phyloP scores from a whole-genome alignment of 1,140 invertebrate species.

The Apolygus lucorum region DNA sequence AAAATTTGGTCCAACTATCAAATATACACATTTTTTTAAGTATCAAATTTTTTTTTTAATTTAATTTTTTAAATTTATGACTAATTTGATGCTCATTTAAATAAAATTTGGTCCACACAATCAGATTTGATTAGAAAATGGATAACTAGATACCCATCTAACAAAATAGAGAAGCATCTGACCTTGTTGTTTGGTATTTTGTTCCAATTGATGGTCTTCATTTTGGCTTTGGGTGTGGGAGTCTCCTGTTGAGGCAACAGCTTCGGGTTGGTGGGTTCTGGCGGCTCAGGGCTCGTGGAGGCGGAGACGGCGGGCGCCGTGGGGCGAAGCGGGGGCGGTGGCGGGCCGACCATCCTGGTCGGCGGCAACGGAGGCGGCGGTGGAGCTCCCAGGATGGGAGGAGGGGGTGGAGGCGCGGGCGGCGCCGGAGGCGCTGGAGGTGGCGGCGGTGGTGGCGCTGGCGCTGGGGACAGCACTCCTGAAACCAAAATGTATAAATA shows the following conservation, averaged over 20 bases:
- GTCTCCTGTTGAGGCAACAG: slow-evolving; percentile 75
- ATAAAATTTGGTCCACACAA: too few species aligned
- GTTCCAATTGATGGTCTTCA: slow-evolving; percentile 92
- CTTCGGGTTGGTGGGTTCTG: slow-evolving; percentile 35
- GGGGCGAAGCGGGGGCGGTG: slow-evolving; percentile 36
- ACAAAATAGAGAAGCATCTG: too few species aligned
- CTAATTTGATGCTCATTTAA: too few species aligned
- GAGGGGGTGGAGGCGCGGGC: slow-evolving; percentile 36
- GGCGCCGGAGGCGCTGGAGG: slow-evolving; percentile 43
- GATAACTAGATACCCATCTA: too few species aligned
- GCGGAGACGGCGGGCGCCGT: slow-evolving; percentile 39
- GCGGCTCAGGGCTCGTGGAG: slow-evolving; percentile 36
- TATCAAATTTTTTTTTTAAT: too few species aligned
- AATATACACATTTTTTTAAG: too few species aligned
- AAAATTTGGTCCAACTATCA: too few species aligned
- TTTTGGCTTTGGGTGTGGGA: slow-evolving; percentile 80
- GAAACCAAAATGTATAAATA: slow-evolving; percentile 40
- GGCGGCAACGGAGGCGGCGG: slow-evolving; percentile 40
- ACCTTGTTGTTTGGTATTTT: slow-evolving; percentile 83
- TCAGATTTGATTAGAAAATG: too few species aligned
- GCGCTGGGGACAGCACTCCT: slow-evolving; percentile 41
- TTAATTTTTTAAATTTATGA: too few species aligned
- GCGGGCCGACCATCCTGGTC: slow-evolving; percentile 38
- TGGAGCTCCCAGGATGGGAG: slow-evolving; percentile 37
- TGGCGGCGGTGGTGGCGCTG: slow-evolving; percentile 39